These are phyloP conservation scores for Plebejus melissa DNA, from an alignment of 2,888 invertebrate species.

Conservation along the genomic window DNA sequence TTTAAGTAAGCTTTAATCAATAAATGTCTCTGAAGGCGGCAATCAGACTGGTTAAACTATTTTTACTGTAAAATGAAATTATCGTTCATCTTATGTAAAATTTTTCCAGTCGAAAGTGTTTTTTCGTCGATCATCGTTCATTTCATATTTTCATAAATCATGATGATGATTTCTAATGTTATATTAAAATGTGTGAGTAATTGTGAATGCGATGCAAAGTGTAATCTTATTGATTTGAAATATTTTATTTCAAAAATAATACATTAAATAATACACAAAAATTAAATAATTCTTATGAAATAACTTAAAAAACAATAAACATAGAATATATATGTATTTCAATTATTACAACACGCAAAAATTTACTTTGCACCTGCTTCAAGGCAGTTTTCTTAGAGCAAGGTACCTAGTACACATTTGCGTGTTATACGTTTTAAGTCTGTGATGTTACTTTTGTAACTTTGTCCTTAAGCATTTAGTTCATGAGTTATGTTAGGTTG, in stretches of 20 bases:
- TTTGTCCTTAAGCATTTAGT: slow-evolving; percentile 1
- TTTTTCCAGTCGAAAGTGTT: background rate
- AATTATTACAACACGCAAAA: background rate
- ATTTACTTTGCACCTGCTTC: background rate
- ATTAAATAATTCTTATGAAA: background rate
- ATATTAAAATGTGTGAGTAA: slow-evolving; percentile 5
- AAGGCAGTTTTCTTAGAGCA: too few relatives aligned
- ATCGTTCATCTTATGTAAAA: background rate
- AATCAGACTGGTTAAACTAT: background rate
- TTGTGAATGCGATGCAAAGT: background rate
- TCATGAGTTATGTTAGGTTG: background rate
- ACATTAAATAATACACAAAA: background rate
- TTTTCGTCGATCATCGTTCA: background rate
- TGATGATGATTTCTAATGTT: background rate
- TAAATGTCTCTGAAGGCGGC: too few relatives aligned
- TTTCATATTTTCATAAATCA: slow-evolving; percentile 8
- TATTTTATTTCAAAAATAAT: background rate
- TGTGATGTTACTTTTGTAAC: background rate
- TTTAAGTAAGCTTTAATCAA: background rate
- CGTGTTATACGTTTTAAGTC: background rate
- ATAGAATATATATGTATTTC: background rate
- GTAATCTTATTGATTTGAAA: background rate
- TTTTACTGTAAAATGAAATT: background rate
- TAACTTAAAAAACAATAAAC: background rate
- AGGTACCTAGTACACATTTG: background rate